A percentile compares a stretch with the other conserved stretches of the same genome.
phyloP scores from a whole-genome alignment of 2,797 vertebrate species.

The Poliocrania exsul region DNA sequence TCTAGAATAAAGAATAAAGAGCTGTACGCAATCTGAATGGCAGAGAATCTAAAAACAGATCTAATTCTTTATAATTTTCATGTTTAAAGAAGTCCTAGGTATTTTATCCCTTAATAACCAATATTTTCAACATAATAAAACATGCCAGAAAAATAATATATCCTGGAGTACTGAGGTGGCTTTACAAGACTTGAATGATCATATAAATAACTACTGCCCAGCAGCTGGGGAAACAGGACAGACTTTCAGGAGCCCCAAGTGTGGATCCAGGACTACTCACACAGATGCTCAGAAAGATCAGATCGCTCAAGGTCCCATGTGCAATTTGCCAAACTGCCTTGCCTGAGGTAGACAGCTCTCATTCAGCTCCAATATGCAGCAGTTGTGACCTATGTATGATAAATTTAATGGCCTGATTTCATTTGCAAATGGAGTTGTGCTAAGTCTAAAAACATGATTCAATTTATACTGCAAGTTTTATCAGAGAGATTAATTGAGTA shows the following conservation, averaged over 20 bases:
- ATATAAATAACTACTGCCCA: background rate
- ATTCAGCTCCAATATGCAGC: fast-evolving
- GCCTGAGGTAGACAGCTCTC: background rate
- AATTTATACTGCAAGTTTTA: background rate
- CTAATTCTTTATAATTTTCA: background rate
- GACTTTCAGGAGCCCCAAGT: fast-evolving
- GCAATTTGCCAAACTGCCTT: fast-evolving
- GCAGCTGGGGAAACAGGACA: background rate
- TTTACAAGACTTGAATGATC: background rate
- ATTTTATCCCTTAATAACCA: background rate
- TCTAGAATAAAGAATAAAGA: background rate
- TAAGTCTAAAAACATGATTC: background rate
- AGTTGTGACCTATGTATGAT: background rate
- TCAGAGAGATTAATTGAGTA: background rate
- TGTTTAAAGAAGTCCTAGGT: background rate
- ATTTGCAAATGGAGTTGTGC: background rate
- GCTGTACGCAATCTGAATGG: background rate
- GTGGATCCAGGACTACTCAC: fast-evolving
- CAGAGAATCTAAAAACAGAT: background rate
- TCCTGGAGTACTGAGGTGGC: background rate
- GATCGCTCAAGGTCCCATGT: fast-evolving
- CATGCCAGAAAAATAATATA: background rate
- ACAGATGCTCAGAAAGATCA: background rate
- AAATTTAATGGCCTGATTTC: background rate
- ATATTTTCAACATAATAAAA: background rate